Conservation (phyloP, 2,113 vertebrate species). For the Corythoichthys haematopterus region DNA sequence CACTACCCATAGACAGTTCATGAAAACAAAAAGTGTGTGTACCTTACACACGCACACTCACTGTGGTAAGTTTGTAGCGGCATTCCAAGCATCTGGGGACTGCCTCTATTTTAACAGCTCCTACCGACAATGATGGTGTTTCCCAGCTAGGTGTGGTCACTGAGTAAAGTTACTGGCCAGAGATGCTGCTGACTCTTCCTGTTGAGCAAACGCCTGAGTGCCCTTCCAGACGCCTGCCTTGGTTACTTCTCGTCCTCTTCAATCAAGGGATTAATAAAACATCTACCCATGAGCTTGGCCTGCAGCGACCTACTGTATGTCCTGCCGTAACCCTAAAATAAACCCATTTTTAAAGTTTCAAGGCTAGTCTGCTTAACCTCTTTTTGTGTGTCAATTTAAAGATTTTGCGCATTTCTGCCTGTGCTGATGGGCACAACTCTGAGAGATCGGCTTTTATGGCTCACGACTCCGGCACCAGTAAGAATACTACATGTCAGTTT, state of each 20-base stretch:
- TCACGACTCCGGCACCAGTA: conserved; percentile 1
- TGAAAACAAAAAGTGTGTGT: background rate
- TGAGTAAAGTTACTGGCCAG: conserved; percentile 34
- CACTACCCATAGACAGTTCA: conserved; percentile 13
- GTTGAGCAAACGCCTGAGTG: conserved; percentile 26
- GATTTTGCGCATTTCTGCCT: conserved; percentile 9
- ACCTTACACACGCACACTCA: background rate
- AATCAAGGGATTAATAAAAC: background rate
- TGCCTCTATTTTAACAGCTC: conserved; percentile 70
- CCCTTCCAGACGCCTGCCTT: conserved; percentile 39
- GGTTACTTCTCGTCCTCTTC: conserved; percentile 13
- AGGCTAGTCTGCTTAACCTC: background rate
- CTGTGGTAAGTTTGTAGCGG: conserved; percentile 39
- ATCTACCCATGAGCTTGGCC: conserved; percentile 28
- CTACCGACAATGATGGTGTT: conserved; percentile 54
- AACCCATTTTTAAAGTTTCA: background rate
- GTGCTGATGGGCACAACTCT: conserved; percentile 7
- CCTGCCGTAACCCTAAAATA: background rate
- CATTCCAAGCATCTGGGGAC: conserved; percentile 64
- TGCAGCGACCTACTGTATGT: conserved; percentile 7
- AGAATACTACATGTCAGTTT: conserved; percentile 34
- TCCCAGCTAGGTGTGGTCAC: conserved; percentile 57
- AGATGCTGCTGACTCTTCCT: conserved; percentile 47
- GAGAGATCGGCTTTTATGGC: background rate
- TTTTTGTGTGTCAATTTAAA: conserved; percentile 20